These are phyloP conservation scores for Okamejei kenojei DNA, from an alignment of 2,797 vertebrate genomes.

Conservation along the genomic window DNA sequence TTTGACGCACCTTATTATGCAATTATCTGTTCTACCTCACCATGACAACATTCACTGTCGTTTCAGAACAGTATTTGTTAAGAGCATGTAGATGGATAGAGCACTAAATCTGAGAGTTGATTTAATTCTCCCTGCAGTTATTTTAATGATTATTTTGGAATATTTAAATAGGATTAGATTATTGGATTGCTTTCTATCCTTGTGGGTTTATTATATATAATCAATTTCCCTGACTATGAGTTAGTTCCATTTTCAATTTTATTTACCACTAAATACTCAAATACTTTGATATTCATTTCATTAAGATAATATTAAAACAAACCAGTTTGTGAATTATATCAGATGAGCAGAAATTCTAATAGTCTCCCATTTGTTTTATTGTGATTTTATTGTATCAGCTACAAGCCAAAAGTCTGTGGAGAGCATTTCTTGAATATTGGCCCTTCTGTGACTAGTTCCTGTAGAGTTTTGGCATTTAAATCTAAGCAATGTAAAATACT, in stretches of 20 bases:
- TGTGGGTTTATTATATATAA: not conserved
- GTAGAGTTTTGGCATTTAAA: not conserved
- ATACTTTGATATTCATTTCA: not conserved
- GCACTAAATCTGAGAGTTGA: not conserved
- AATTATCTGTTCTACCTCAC: conserved; percentile 23
- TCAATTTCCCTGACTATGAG: not conserved
- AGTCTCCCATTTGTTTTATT: not conserved
- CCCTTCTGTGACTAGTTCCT: not conserved
- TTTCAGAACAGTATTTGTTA: not conserved
- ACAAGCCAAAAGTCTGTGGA: not conserved
- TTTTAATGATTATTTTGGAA: not conserved
- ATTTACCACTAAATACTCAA: not conserved
- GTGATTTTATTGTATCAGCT: not conserved
- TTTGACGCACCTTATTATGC: not conserved
- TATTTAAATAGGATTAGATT: not conserved
- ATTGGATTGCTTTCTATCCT: not conserved
- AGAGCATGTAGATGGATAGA: not conserved
- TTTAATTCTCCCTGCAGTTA: not conserved
- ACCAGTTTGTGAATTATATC: not conserved
- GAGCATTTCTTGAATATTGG: not conserved
- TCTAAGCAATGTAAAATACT: too few relatives aligned
- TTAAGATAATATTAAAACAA: not conserved
- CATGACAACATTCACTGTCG: conserved; percentile 18
- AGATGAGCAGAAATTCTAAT: not conserved
- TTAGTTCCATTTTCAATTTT: not conserved